These are phyloP conservation scores for Dolomedes plantarius DNA, from an alignment of 2,888 invertebrate genomes.

Conservation along the genomic window DNA sequence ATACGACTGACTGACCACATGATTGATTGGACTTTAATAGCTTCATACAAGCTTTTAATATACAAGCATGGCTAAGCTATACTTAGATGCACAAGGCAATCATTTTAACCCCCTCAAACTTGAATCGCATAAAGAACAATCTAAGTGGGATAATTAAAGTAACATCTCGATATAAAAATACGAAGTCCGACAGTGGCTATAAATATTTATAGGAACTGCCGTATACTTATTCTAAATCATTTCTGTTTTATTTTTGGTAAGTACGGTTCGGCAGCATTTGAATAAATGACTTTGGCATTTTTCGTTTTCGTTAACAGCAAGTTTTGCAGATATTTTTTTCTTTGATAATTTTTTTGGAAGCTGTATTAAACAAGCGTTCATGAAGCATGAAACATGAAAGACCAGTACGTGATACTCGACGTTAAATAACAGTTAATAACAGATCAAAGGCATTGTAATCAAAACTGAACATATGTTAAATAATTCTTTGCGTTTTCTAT, in stretches of 20 bases:
- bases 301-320: too few relatives aligned
- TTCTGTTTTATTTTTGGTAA: neutral
- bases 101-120: slow-evolving; percentile 1
- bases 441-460: too few relatives aligned
- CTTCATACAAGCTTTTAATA: slow-evolving; percentile 31
- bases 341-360: too few relatives aligned
- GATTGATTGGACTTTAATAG: slow-evolving; percentile 67
- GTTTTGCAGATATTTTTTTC: too few relatives aligned
- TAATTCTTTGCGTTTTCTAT: too few relatives aligned
- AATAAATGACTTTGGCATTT: too few relatives aligned
- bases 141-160: neutral
- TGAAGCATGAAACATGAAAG: too few relatives aligned
- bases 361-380: too few relatives aligned
- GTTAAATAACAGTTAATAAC: too few relatives aligned
- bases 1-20: slow-evolving; percentile 55
- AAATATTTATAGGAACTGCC: neutral
- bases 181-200: neutral
- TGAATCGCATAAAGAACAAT: neutral
- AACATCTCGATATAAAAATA: neutral
- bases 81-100: slow-evolving; percentile 9
- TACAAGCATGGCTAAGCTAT: neutral
- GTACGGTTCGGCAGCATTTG: too few relatives aligned
- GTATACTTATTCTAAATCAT: neutral
- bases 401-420: too few relatives aligned
- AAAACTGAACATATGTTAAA: too few relatives aligned